A percentile compares a stretch with the other conserved stretches of the same genome.
phyloP scores from a whole-genome alignment of 2,888 invertebrate genomes.

The Lasioglossum villosulum region DNA sequence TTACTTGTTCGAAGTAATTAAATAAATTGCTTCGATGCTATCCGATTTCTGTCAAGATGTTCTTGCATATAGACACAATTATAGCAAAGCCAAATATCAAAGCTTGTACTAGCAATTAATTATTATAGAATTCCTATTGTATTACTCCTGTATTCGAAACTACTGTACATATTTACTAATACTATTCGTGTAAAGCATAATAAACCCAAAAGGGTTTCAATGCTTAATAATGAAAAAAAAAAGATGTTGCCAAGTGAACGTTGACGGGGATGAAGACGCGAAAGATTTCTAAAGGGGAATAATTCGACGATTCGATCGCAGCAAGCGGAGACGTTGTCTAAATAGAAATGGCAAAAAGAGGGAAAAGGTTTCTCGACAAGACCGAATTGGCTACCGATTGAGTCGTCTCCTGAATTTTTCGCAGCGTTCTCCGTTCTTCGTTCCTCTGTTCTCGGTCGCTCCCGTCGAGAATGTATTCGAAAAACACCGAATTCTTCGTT shows the following conservation, averaged over 20 bases:
- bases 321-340: background rate
- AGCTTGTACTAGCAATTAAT: too few relatives aligned
- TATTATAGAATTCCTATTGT: too few relatives aligned
- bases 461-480: background rate
- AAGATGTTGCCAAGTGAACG: background rate
- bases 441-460: background rate
- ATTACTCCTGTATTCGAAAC: too few relatives aligned
- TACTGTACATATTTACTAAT: too few relatives aligned
- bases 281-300: background rate
- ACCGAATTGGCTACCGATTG: conserved; percentile 6
- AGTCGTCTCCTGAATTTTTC: background rate
- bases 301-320: background rate
- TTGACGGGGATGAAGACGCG: background rate
- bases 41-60: too few relatives aligned
- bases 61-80: too few relatives aligned
- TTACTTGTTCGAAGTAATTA: too few relatives aligned
- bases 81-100: too few relatives aligned
- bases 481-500: conserved; percentile 9
- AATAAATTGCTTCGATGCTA: too few relatives aligned
- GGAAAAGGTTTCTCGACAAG: background rate
- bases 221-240: too few relatives aligned
- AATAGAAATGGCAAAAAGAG: background rate
- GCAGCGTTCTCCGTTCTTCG: background rate
- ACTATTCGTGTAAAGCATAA: too few relatives aligned
- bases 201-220: too few relatives aligned